Conservation (phyloP, 2,113 vertebrate species). For the Anthoscopus minutus region DNA sequence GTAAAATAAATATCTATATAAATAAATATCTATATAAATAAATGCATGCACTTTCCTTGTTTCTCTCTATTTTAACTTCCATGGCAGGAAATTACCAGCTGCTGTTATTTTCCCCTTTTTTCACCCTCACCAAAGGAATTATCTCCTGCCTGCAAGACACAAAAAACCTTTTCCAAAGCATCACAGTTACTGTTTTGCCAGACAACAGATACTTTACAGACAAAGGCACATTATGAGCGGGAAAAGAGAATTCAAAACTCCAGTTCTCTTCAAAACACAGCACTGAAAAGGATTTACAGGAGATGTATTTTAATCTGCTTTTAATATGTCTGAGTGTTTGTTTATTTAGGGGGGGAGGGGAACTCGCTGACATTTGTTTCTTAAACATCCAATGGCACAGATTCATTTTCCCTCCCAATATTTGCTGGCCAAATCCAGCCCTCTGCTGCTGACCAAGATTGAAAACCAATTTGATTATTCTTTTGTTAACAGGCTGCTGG, state of each 20-base stretch:
- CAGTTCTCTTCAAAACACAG: not conserved
- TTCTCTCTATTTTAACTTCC: not conserved
- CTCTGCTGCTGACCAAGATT: not conserved
- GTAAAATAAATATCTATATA: not conserved
- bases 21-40: not conserved
- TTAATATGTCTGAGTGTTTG: not conserved
- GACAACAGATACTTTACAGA: not conserved
- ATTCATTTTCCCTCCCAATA: not conserved
- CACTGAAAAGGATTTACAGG: not conserved
- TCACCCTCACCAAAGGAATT: not conserved
- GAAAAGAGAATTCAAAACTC: not conserved
- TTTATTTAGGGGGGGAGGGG: not conserved
- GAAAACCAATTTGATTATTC: not conserved
- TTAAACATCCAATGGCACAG: not conserved
- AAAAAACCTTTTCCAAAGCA: not conserved
- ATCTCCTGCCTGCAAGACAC: not conserved
- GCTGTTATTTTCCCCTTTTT: not conserved
- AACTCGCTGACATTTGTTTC: not conserved
- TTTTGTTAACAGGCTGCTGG: not conserved
- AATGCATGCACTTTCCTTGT: not conserved
- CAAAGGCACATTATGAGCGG: not conserved
- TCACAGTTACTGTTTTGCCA: not conserved
- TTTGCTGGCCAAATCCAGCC: not conserved
- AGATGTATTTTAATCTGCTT: not conserved
- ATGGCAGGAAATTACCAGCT: accelerated